Percentiles rank a stretch among this genome's conserved stretches.
Conservation (phyloP, 2,113 vertebrate species). For the Orcinus orca region DNA sequence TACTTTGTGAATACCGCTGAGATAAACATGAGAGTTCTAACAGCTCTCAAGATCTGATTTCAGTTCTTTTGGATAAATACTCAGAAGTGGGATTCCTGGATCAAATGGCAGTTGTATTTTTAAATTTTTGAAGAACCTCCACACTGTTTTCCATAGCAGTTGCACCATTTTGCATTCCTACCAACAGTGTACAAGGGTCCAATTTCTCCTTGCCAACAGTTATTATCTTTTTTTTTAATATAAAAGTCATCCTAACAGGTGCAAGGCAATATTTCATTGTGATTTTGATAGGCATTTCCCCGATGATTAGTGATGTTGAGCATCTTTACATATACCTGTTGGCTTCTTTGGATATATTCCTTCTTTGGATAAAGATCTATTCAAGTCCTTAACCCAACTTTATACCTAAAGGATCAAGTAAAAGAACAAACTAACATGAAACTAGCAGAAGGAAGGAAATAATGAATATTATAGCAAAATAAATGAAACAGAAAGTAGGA, state of each 20-base stretch:
- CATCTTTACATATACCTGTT: not conserved
- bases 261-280: not conserved
- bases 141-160: no score
- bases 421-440: not conserved
- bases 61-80: not conserved
- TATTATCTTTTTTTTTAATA: no score
- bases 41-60: not conserved
- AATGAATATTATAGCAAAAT: not conserved
- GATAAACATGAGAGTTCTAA: not conserved
- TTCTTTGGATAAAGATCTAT: not conserved
- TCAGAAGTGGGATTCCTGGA: not conserved
- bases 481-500: not conserved
- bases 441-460: not conserved
- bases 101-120: not conserved
- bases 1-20: not conserved
- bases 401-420: not conserved
- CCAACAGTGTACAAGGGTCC: not conserved
- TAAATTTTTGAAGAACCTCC: not conserved
- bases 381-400: not conserved
- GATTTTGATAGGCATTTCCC: not conserved
- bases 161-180: not conserved
- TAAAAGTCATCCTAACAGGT: not conserved
- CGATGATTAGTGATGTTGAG: not conserved
- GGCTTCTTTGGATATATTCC: not conserved
- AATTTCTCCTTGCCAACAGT: not conserved